Percentiles rank a stretch among this genome's conserved stretches.
These are phyloP conservation scores for Amblyjoppa proteus DNA, from an alignment of 2,888 invertebrate genomes.

Conservation along the genomic window DNA sequence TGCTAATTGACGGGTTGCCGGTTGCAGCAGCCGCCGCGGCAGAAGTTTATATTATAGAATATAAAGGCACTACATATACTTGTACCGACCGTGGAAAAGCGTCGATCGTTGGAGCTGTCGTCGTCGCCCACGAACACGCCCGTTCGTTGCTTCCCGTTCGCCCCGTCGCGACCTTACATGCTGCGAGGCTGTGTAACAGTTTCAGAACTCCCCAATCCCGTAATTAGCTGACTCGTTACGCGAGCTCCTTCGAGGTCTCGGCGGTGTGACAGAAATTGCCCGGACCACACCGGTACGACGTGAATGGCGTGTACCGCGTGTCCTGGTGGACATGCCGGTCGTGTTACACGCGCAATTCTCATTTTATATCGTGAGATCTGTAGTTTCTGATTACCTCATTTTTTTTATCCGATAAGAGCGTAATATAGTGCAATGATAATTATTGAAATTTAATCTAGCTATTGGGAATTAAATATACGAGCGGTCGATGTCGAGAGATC, in stretches of 20 bases:
- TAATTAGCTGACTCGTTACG: slow-evolving; percentile 61
- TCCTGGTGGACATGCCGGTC: slow-evolving; percentile 2
- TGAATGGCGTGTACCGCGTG: slow-evolving; percentile 6
- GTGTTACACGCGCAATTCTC: not conserved
- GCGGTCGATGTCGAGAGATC: not conserved
- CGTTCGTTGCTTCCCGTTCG: slow-evolving; percentile 50
- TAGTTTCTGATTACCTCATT: not conserved
- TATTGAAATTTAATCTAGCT: not conserved
- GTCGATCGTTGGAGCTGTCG: slow-evolving; percentile 70
- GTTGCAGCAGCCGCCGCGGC: slow-evolving; percentile 64
- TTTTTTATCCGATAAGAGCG: not conserved
- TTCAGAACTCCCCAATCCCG: slow-evolving; percentile 34
- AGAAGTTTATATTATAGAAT: slow-evolving; percentile 46
- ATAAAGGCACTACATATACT: slow-evolving; percentile 20
- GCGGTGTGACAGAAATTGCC: slow-evolving; percentile 46
- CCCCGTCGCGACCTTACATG: slow-evolving; percentile 35
- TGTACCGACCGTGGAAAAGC: slow-evolving; percentile 68
- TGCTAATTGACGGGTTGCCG: slow-evolving; percentile 79
- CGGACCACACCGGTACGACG: slow-evolving; percentile 51
- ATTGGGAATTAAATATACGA: not conserved
- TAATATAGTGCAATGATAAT: not conserved
- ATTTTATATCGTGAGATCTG: slow-evolving; percentile 6
- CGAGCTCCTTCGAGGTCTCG: slow-evolving; percentile 15
- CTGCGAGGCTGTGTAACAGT: not conserved
- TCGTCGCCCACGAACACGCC: slow-evolving; percentile 76